Evolutionary conservation across 2,888 invertebrate genomes (phyloP), one percentile per base, ranked within the genome.

Genomic region (Acleris literana): DNA sequence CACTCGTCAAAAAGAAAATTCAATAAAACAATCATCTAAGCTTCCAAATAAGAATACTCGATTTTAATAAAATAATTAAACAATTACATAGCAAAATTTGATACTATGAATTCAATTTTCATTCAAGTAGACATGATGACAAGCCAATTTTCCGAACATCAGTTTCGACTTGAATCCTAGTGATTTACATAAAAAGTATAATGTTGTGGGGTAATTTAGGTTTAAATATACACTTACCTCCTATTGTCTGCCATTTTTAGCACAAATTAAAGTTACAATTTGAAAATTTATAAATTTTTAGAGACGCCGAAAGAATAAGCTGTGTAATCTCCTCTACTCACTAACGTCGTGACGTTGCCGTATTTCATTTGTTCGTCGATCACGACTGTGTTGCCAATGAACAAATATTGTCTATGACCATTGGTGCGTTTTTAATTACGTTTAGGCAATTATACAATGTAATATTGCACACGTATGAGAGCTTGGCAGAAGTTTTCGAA

Each of bases 181-280:
- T 54, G 53, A 63, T 57, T 62, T 58, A 55, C 33, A 20, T 44
- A 18, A 58, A 54, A 63, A 55, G 39, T 48, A 44, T 33, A n/a
- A 29, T 22, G 48, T 5, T 7, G 44, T 5, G 48, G 57, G 49
- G 48, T 60, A 64, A 70, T 71, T 68, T 72, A 70, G 64, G 62
- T 52, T 72, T 69, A 67, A 72, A 71, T 71, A 73, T 65, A 70
- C 64, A 80, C 88, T 85, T 77, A 93, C 93, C 88, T 93, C 85
- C 93, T 93, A 81, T 93, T 93, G 80, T 93, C 93, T 85, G 93
- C 93, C 93, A 93, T 93, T 85, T 79, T 88, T 76, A 79, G 74
- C 71, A 82, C 79, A 79, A 85, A 85, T 77, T 79, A 79, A 79
- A 81, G 78, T 80, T 82, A 84, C 76, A 82, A 85, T 82, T 81